phyloP scores from a whole-genome alignment of 2,888 invertebrate genomes.

The Trilocha varians region DNA sequence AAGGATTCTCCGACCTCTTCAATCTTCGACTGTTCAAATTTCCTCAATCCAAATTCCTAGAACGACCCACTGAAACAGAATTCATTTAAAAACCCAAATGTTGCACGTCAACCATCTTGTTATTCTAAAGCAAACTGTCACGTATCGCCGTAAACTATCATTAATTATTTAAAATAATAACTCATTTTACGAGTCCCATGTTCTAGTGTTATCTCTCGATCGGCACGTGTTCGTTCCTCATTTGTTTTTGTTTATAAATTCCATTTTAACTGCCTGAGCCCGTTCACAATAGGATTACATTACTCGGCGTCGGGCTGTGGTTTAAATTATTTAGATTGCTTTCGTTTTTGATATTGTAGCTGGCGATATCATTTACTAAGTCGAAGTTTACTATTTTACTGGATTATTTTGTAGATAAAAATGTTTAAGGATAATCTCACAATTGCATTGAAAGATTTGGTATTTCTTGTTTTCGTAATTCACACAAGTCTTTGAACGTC shows the following conservation, averaged over 20 bases:
- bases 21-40: too few relatives aligned
- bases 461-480: too few relatives aligned
- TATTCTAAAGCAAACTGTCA: background rate
- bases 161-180: conserved; percentile 17
- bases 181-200: conserved; percentile 13
- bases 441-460: too few relatives aligned
- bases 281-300: background rate
- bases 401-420: too few relatives aligned
- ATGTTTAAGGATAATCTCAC: too few relatives aligned
- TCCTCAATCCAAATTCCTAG: too few relatives aligned
- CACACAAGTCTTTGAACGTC: too few relatives aligned
- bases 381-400: too few relatives aligned
- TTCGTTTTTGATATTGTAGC: background rate
- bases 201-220: conserved; percentile 61
- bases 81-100: background rate
- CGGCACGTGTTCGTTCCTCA: conserved; percentile 45
- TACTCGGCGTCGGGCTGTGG: background rate
- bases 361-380: too few relatives aligned
- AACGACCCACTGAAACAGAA: background rate
- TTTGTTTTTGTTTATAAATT: conserved; percentile 44
- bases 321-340: background rate
- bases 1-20: too few relatives aligned
- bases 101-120: background rate
- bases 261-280: conserved; percentile 2
- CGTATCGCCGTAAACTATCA: background rate